A percentile compares a stretch with the other conserved stretches of the same genome.
Conservation (phyloP, 2,113 vertebrate species). For the Ivindomyrus marchei region DNA sequence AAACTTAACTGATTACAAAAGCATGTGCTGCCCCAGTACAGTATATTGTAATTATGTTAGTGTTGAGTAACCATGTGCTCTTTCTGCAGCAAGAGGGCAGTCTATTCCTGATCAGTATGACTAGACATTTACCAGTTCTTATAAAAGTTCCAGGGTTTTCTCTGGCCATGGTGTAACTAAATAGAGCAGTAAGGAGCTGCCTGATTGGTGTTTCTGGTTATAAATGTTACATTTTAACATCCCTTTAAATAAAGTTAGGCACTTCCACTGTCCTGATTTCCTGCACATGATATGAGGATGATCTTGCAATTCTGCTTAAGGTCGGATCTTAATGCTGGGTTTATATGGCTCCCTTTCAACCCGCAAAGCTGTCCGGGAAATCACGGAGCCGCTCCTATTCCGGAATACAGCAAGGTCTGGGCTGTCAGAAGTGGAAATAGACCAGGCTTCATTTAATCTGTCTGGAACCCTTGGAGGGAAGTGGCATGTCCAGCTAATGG, state of each 20-base stretch:
- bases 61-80: background rate
- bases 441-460: slow-evolving; percentile 57
- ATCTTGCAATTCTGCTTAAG: background rate
- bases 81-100: background rate
- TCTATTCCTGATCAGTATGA: background rate
- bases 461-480: slow-evolving; percentile 51
- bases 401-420: slow-evolving; percentile 37
- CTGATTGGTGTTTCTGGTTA: background rate
- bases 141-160: background rate
- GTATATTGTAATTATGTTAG: background rate
- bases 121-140: background rate
- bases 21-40: background rate
- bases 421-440: slow-evolving; percentile 60
- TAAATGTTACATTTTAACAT: background rate
- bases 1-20: background rate
- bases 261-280: background rate
- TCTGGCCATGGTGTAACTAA: too few species aligned
- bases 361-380: slow-evolving; percentile 15
- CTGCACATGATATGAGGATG: background rate
- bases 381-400: slow-evolving; percentile 30
- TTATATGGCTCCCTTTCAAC: background rate
- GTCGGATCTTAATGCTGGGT: background rate
- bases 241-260: background rate
- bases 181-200: background rate
- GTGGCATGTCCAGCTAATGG: slow-evolving; percentile 59